Evolutionary conservation across 92 coral and sea anemone genomes (phyloP).

Genomic region (Actinernus sp.): DNA sequence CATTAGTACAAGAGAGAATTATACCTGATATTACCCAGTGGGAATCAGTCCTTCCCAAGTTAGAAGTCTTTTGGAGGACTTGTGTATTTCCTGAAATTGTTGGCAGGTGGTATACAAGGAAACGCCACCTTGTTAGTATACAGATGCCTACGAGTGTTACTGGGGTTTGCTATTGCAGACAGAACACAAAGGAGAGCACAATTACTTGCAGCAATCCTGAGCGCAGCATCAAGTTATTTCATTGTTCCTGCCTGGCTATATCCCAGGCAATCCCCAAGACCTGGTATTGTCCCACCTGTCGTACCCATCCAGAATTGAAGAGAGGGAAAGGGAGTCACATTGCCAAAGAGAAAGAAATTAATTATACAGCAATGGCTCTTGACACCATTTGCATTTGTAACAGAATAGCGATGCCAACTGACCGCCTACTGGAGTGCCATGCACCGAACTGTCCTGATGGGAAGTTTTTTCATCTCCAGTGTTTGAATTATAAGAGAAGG

Average conservation of each 20-base stretch:
- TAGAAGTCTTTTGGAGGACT: too few species aligned
- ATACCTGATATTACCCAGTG: conserved; percentile 50
- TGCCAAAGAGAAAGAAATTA: conserved; percentile 5
- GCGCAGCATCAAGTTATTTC: too few species aligned
- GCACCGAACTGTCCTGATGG: conserved; percentile 26
- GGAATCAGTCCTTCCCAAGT: conserved; percentile 49
- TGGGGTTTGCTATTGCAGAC: conserved; percentile 8
- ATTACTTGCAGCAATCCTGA: too few species aligned
- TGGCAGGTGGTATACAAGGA: too few species aligned
- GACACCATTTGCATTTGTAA: conserved; percentile 42
- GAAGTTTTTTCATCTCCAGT: conserved; percentile 7
- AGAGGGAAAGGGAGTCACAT: too few species aligned
- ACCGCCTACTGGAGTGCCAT: conserved; percentile 45
- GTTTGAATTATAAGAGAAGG: conserved; percentile 29
- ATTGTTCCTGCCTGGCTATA: too few species aligned
- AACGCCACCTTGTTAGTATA: not conserved
- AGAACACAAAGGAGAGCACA: too few species aligned
- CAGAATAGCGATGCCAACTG: conserved; percentile 30
- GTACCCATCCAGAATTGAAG: conserved; percentile 21
- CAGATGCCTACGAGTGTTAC: too few species aligned
- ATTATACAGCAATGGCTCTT: conserved; percentile 14
- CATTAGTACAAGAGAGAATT: conserved; percentile 42
- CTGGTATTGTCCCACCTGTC: too few species aligned
- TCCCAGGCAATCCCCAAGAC: too few species aligned
- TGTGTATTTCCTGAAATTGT: conserved; percentile 7